Evolutionary conservation across 2,888 invertebrate species (phyloP).

Genomic region (Ichneumoninae sp.): DNA sequence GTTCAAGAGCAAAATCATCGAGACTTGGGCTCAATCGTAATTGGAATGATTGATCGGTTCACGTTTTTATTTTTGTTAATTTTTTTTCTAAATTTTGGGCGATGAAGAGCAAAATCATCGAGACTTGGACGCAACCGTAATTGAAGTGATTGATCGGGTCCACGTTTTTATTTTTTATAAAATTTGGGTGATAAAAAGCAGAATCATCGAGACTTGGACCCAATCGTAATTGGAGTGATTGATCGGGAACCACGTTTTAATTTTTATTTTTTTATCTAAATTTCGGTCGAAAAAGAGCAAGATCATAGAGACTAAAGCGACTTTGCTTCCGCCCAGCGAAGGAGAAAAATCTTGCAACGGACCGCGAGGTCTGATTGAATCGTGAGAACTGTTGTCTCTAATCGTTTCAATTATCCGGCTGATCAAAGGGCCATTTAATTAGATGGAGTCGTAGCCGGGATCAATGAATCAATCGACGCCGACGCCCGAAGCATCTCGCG

Average conservation of each 20-base stretch:
- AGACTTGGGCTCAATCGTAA: background rate
- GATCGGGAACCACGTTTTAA: background rate
- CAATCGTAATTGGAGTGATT: background rate
- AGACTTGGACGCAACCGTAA: background rate
- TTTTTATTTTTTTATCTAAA: background rate
- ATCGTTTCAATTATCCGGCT: constrained; percentile 2
- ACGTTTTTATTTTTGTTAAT: background rate
- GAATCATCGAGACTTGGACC: too few relatives aligned
- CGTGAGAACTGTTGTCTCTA: constrained; percentile 14
- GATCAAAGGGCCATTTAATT: constrained; percentile 25
- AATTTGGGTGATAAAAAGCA: too few relatives aligned
- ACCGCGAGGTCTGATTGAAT: background rate
- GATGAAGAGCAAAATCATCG: too few relatives aligned
- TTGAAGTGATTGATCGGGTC: too few relatives aligned
- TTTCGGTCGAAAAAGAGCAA: background rate
- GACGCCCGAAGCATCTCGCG: background rate
- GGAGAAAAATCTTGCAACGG: background rate
- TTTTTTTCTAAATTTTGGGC: too few relatives aligned
- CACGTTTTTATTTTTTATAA: background rate
- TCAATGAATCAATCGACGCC: constrained; percentile 35
- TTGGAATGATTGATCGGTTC: too few relatives aligned
- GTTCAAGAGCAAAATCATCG: too few relatives aligned
- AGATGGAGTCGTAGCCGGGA: constrained; percentile 9
- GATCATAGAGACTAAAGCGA: background rate
- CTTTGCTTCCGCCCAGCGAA: background rate